A percentile compares a stretch with the other conserved stretches of the same genome.
These are phyloP conservation scores for Myripristis murdjan DNA, from an alignment of 2,797 vertebrate genomes.

Conservation along the genomic window DNA sequence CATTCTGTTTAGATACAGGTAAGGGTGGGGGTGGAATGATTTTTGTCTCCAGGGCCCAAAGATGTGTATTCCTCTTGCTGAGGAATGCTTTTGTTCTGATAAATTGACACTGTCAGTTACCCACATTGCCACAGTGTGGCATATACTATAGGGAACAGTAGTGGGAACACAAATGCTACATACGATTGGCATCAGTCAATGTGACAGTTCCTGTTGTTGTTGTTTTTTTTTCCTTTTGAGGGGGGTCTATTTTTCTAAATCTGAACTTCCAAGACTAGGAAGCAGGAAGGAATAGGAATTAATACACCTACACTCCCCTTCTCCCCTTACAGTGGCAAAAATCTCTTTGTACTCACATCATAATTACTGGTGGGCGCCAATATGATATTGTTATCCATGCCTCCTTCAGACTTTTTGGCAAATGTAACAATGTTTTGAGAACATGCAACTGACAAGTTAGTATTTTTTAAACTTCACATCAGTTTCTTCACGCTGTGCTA, in stretches of 20 bases:
- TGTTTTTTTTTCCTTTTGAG: constrained; percentile 72
- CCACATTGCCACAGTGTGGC: constrained; percentile 79
- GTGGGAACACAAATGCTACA: constrained; percentile 78
- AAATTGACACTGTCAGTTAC: constrained; percentile 88
- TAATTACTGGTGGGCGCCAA: constrained; percentile 81
- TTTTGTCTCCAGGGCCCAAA: constrained; percentile 84
- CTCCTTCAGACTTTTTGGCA: constrained; percentile 62
- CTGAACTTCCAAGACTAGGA: constrained; percentile 82
- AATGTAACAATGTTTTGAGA: constrained; percentile 73
- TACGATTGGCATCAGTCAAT: constrained; percentile 82
- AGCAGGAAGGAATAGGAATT: constrained; percentile 81
- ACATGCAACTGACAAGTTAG: constrained; percentile 63
- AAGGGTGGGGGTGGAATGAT: constrained; percentile 80
- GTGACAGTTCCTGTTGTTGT: constrained; percentile 81
- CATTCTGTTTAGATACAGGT: constrained; percentile 86
- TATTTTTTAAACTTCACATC: constrained; percentile 69
- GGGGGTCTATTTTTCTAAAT: constrained; percentile 78
- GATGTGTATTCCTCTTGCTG: constrained; percentile 77
- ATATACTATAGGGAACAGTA: constrained; percentile 81
- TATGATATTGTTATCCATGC: constrained; percentile 74
- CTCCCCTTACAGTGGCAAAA: constrained; percentile 79
- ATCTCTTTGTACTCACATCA: constrained; percentile 79
- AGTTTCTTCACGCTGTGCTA: constrained; percentile 42
- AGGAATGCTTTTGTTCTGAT: constrained; percentile 87
- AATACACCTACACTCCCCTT: constrained; percentile 81